Percentiles rank a stretch among this genome's conserved stretches.
Evolutionary conservation across 2,113 vertebrate species (phyloP).

Genomic region (Bucco capensis): DNA sequence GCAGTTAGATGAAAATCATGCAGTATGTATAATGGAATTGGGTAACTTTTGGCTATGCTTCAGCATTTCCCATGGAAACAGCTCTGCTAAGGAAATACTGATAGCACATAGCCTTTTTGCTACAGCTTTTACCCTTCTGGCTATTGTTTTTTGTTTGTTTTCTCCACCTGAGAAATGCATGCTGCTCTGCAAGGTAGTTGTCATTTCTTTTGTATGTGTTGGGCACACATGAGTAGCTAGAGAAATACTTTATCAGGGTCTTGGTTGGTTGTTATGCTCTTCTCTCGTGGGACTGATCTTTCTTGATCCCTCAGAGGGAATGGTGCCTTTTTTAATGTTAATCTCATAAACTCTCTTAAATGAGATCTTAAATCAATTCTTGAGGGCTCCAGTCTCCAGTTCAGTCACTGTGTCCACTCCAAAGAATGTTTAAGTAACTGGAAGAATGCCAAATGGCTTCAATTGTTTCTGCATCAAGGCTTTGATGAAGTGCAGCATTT

Average conservation of each 20-base stretch:
- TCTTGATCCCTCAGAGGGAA: not conserved
- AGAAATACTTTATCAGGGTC: not conserved
- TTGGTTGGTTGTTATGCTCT: not conserved
- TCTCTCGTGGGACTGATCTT: not conserved
- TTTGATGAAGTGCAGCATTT: slow-evolving; percentile 21
- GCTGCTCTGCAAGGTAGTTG: not conserved
- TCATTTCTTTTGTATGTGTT: not conserved
- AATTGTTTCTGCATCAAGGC: slow-evolving; percentile 9
- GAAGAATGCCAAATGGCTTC: slow-evolving; percentile 12
- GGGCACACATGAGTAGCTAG: not conserved
- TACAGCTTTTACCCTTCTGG: not conserved
- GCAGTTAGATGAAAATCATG: not conserved
- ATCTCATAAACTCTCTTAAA: slow-evolving; percentile 32
- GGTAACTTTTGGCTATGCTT: not conserved
- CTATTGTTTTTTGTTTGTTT: not conserved
- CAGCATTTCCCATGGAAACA: not conserved
- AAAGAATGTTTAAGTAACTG: not conserved
- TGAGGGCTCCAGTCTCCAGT: not conserved
- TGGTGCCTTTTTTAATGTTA: slow-evolving; percentile 2
- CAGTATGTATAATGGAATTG: not conserved
- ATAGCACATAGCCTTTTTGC: not conserved
- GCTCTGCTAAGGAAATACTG: not conserved
- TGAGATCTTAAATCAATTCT: slow-evolving; percentile 18
- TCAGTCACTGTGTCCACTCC: not conserved
- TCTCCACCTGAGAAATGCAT: accelerated